A percentile compares a stretch with the other conserved stretches of the same genome.
Evolutionary conservation across 2,888 invertebrate species (phyloP).

Genomic region (Microchrysa polita): DNA sequence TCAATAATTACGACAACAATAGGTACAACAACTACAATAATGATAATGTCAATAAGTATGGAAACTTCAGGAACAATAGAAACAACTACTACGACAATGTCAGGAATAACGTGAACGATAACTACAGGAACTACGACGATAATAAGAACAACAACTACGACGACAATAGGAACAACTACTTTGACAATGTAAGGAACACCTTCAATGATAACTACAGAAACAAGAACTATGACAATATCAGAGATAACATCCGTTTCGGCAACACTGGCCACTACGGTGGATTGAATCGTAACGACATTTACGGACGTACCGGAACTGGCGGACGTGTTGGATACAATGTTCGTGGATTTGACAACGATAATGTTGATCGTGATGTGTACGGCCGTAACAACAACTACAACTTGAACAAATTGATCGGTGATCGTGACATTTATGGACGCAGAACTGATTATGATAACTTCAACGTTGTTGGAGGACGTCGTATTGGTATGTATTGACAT

Average conservation of each 20-base stretch:
- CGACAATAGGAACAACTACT: not conserved
- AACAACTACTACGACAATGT: not conserved
- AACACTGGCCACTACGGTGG: not conserved
- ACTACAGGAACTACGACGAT: not conserved
- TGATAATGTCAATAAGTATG: not conserved
- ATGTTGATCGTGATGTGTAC: not conserved
- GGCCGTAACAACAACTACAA: not conserved
- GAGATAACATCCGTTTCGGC: too few relatives aligned
- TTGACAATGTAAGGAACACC: not conserved
- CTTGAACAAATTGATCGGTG: not conserved
- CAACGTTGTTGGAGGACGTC: not conserved
- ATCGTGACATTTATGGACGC: constrained; percentile 12
- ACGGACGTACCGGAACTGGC: constrained; percentile 10
- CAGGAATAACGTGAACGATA: not conserved
- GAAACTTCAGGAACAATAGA: too few relatives aligned
- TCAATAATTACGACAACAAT: not conserved
- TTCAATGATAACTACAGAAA: not conserved
- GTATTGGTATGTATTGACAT: constrained; percentile 10
- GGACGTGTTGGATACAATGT: not conserved
- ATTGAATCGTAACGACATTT: not conserved
- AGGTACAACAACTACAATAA: not conserved
- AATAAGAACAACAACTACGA: not conserved
- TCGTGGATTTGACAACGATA: not conserved
- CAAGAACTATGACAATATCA: not conserved
- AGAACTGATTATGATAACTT: not conserved